phyloP scores from a whole-genome alignment of 2,888 invertebrate genomes.

The Pseudeuparius sepicola region DNA sequence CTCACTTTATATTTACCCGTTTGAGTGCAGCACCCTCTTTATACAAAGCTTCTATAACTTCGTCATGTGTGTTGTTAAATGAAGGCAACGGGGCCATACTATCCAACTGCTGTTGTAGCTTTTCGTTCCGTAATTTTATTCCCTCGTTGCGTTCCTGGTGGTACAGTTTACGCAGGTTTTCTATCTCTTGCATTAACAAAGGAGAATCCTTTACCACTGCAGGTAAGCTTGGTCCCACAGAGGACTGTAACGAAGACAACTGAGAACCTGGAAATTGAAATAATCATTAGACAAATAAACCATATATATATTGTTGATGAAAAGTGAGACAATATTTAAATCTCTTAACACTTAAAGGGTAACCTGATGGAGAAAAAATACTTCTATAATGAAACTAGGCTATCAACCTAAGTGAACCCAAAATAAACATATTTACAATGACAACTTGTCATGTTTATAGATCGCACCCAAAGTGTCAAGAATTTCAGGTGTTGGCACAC shows the following conservation, averaged over 20 bases:
- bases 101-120: constrained; percentile 45
- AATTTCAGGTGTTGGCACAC: no score
- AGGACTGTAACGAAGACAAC: constrained; percentile 32
- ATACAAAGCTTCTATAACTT: constrained; percentile 43
- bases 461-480: no score
- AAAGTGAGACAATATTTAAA: no score
- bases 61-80: constrained; percentile 38
- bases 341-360: no score
- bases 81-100: constrained; percentile 46
- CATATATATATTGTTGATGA: no score
- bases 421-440: no score
- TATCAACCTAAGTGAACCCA: no score
- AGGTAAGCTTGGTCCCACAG: constrained; percentile 36
- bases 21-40: constrained; percentile 45
- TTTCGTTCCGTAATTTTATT: constrained; percentile 44
- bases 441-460: no score
- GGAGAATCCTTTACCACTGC: constrained; percentile 40
- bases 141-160: constrained; percentile 48
- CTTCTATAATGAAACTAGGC: no score
- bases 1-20: constrained; percentile 39
- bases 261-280: constrained; percentile 27
- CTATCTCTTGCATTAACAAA: constrained; percentile 48
- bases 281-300: no score
- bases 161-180: constrained; percentile 46
- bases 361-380: no score